Evolutionary conservation across 2,797 vertebrate genomes (phyloP).

Genomic region (Stomatorhinus walkeri): DNA sequence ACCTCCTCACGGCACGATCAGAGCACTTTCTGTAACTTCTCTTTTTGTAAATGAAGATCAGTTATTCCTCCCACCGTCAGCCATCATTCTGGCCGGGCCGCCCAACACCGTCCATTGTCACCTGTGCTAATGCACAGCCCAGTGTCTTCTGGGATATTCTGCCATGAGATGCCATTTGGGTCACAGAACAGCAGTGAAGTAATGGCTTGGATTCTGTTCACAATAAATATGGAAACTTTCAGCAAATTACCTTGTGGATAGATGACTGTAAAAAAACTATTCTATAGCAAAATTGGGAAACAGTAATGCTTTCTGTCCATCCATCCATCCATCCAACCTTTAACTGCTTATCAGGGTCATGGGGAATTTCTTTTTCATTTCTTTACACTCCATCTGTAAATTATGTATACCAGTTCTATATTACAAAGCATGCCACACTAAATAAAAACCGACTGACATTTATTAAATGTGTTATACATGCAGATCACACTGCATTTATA

Average conservation of each 20-base stretch:
- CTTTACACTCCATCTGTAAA: slow-evolving; percentile 52
- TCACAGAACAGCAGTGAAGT: not conserved
- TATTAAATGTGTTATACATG: not conserved
- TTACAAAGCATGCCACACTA: slow-evolving; percentile 18
- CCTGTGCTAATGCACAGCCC: not conserved
- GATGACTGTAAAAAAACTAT: not conserved
- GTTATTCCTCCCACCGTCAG: slow-evolving; percentile 44
- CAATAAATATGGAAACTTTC: not conserved
- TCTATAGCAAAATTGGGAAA: not conserved
- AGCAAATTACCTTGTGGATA: not conserved
- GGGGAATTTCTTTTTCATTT: slow-evolving; percentile 26
- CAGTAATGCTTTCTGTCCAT: not conserved
- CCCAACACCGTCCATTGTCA: slow-evolving; percentile 29
- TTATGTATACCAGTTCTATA: slow-evolving; percentile 32
- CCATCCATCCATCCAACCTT: not conserved
- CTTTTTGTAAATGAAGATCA: slow-evolving; percentile 57
- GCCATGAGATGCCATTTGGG: not conserved
- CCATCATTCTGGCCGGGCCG: slow-evolving; percentile 45
- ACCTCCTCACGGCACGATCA: slow-evolving; percentile 27
- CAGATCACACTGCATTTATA: not conserved
- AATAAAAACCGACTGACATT: slow-evolving; percentile 11
- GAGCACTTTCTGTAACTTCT: slow-evolving; percentile 51
- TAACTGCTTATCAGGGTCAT: not conserved
- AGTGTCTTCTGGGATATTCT: not conserved
- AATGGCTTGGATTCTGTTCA: not conserved